Conservation (phyloP, 2,113 vertebrate species). For the Cephalophus harveyi region DNA sequence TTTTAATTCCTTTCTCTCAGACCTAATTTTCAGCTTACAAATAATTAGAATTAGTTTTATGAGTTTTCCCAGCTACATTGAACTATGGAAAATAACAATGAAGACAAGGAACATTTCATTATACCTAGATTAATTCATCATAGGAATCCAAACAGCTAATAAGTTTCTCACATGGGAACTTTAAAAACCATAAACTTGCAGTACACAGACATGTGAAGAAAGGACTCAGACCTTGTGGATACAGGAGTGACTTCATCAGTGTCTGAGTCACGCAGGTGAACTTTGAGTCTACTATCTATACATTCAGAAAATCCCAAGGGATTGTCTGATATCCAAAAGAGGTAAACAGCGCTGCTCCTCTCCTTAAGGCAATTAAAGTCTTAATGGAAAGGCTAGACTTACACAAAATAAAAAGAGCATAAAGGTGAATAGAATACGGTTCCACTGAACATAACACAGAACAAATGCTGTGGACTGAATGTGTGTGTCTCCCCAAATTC, state of each 20-base stretch:
- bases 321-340: background rate
- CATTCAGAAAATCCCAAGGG: background rate
- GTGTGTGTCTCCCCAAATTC: background rate
- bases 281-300: background rate
- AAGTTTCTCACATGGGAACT: background rate
- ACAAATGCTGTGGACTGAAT: no score
- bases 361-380: background rate
- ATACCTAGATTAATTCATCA: background rate
- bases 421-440: background rate
- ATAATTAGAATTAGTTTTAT: conserved; percentile 7
- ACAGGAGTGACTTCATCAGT: fast-evolving
- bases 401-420: background rate
- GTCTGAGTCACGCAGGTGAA: fast-evolving
- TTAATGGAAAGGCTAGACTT: background rate
- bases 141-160: background rate
- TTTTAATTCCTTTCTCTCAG: background rate
- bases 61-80: background rate
- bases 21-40: background rate
- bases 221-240: background rate
- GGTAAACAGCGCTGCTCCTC: background rate
- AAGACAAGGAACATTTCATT: conserved; percentile 15
- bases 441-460: background rate
- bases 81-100: conserved; percentile 23
- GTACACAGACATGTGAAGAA: background rate
- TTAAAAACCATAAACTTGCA: background rate